Evolutionary conservation across 2,797 vertebrate species (phyloP), one percentile per base, ranked within the genome.

Genomic region (Anguilla megastoma): DNA sequence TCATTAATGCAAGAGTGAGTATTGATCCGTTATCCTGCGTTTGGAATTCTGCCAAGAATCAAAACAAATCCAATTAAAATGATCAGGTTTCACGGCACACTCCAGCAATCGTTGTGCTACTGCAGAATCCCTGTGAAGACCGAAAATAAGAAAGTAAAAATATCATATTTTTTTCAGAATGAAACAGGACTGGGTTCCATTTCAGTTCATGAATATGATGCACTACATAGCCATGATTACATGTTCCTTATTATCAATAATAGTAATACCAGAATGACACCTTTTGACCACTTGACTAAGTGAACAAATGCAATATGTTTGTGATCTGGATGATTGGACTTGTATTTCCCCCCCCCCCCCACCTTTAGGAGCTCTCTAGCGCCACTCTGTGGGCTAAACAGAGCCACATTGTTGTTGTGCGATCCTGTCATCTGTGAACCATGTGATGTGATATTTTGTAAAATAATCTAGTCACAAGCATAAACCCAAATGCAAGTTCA

Each of bases 1-100:
- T 54, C 90, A 95, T 95, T 95, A 95, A 93, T 94, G 93, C 91
- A 91, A 89, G 90, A 85, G 85, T 91, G 85, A 88, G 86, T 94
- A 94, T 95, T 91, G 92, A 95, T 95, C 91, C 90, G 56, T 86
- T 91, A 91, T 92, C 87, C 92, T 56, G 90, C 87, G 89, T 92
- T 87, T 91, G 92, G 93, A 93, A 92, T 92, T 89, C 91, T 93
- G 92, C 92, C 89, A 90, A 90, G 87, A 91, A 88, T 91, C 86
- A 50, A 56, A 91, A 88, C 89, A 91, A 92, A 90, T 91, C 91
- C 95, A 93, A 93, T 95, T 94, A 94, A 92, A 89, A 91, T 16
- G 21, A 54, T 84, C 83, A 84, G 83, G 33, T 84, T 84, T 84
- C 52, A 84, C 30, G n/a, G 83, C 27, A 84, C 83, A 84, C 83